Base-by-base conservation (phyloP, 1,140 invertebrate species). In the Drosophila obscura region DNA sequence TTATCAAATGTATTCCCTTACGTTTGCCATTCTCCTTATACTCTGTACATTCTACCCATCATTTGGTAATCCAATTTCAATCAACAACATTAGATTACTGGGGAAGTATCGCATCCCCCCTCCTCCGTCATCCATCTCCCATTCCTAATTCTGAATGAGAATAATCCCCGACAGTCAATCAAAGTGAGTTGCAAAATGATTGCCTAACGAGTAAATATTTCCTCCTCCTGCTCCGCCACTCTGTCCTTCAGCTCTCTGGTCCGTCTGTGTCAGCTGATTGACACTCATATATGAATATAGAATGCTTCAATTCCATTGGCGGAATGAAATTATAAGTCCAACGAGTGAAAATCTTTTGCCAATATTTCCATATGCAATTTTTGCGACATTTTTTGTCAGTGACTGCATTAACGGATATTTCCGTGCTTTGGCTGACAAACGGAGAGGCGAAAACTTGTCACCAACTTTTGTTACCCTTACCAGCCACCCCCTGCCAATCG, bases 251-350 rank as follows among this genome's bases (percentile, higher is more conserved):
- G 8, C 15, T 7, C 5, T 31, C 35, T 9, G 22, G 46, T 31
- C 31, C 26, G 16, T 39, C 39, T 39, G 35, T 39, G 35, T 13
- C 35, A 13, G 35, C 35, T 76, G 80, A 80, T 72, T 83, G 80
- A 76, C 80, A 84, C 74, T 80, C 57, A 50, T 80, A 50, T 80
- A 77, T 84, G 80, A 67, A 83, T 83, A 77, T 58, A 39, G 65
- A 83, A 83, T 78, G 46, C 19, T 16, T 51, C 60, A 49, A 71
- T 69, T 69, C 24, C 49, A 52, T 58, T 35, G 19, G 44, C 56
- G 69, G 59, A 78, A 74, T 75, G 64, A 52, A 78, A 67, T 68
- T 73, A 44, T 63, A 56, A 57, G 63, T 73, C 71, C 64, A 71
- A 66, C 61, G 61, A 16, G 31, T 49, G 55, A 69, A 61, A 67